A percentile compares a stretch with the other conserved stretches of the same genome.
phyloP scores from a whole-genome alignment of 2,113 vertebrate species.

The Tautogolabrus adspersus region DNA sequence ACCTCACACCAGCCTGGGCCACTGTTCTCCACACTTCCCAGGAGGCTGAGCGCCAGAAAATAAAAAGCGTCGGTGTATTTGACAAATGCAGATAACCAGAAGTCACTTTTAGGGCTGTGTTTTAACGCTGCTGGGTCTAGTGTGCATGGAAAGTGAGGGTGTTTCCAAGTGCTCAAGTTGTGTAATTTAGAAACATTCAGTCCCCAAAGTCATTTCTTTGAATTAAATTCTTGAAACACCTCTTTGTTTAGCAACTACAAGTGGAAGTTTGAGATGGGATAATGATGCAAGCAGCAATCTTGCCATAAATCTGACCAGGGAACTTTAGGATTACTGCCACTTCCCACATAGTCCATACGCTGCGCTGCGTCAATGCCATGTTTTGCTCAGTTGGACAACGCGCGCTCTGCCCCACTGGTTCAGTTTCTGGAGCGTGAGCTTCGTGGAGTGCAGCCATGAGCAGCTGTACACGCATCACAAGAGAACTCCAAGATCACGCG shows the following conservation, averaged over 20 bases:
- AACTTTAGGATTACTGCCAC: too few relatives aligned
- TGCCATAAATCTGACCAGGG: neutral
- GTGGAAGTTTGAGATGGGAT: neutral
- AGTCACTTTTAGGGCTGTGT: slow-evolving; percentile 10
- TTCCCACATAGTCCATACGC: too few relatives aligned
- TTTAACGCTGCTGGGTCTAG: neutral
- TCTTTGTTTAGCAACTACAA: neutral
- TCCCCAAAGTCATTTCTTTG: neutral
- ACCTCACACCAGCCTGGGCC: slow-evolving; percentile 35
- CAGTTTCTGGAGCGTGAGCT: too few relatives aligned
- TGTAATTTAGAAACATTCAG: neutral
- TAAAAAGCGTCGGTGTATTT: slow-evolving; percentile 19
- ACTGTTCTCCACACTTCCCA: slow-evolving; percentile 30
- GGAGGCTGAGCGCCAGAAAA: slow-evolving; percentile 16
- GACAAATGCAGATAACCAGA: slow-evolving; percentile 20
- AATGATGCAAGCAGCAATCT: neutral
- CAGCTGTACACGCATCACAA: too few relatives aligned
- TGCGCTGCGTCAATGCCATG: too few relatives aligned
- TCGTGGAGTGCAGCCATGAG: too few relatives aligned
- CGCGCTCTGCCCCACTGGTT: too few relatives aligned
- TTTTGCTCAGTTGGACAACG: too few relatives aligned
- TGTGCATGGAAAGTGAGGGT: neutral
- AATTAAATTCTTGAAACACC: neutral
- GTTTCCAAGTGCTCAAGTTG: neutral
- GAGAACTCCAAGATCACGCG: too few relatives aligned